Base-by-base conservation (phyloP, 2,113 vertebrate species). In the Myiopsitta monachus region DNA sequence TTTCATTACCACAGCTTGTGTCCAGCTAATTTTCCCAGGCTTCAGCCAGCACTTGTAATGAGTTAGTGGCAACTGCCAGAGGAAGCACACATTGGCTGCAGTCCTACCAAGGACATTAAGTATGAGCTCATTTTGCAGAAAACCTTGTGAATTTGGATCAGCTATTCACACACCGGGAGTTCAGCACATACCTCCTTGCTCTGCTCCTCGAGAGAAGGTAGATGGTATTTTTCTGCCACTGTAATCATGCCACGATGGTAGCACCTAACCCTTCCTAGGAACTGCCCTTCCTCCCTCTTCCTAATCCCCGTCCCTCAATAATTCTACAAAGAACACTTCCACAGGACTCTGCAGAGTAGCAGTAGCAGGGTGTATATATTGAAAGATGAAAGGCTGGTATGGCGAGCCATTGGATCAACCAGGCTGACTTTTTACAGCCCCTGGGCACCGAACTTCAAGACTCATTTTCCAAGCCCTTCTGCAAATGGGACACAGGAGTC, bases 81-180 rank as follows among this genome's bases (percentile, higher is more conserved):
- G 73, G 47, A 72, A 49, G 7, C 1, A 1, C 17, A 26, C 3
- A 1, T 23, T 0, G 0, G 6, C 59, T 67, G 24, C 16, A 39
- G n/a, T 57, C 44, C 31, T 79, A 55, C 24, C 24, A 38, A 39
- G 8, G 52, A 36, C 2, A 2, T 72, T 18, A 51, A 75, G 28
- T 7, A 72, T 18, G 31, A 72, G 11, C 16, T 68, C 28, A 23
- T 11, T 72, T 75, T 68, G 47, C 44, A 79, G 73, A 86, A 92
- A 46, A 62, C n/a, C 24, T 11, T 27, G 47, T 47, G 24, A 64
- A 57, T 61, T 47, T 73, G 49, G 23, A 41, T 68, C 14, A 54
- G 92, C 28, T 15, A 8, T 11, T 73, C 26, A 30, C 12, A 89
- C 11, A 5, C 13, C 33, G 5, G 11, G 8, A 49, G 4, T n/a